phyloP scores from a whole-genome alignment of 2,888 invertebrate genomes.

The Monochamus alternatus region DNA sequence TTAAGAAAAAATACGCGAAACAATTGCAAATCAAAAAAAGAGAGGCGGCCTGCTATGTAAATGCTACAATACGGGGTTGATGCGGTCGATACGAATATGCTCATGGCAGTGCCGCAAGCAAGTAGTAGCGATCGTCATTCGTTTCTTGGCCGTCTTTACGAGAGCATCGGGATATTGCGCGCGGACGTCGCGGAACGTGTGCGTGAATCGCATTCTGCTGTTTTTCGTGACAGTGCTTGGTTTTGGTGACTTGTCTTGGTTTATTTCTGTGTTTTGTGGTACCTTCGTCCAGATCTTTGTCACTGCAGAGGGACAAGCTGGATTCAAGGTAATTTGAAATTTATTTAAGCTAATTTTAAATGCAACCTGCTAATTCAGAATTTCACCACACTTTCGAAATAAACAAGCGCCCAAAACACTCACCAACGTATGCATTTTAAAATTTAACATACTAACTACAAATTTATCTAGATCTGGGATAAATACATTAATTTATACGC shows the following conservation, averaged over 20 bases:
- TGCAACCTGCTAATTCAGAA: too few relatives aligned
- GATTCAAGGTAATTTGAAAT: constrained; percentile 11
- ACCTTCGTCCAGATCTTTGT: background rate
- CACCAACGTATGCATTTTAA: too few relatives aligned
- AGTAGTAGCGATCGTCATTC: constrained; percentile 60
- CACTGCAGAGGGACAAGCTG: background rate
- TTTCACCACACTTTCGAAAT: too few relatives aligned
- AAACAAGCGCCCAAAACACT: too few relatives aligned
- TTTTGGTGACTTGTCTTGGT: constrained; percentile 23
- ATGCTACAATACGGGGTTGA: constrained; percentile 62
- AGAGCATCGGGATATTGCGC: constrained; percentile 42
- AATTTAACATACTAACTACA: too few relatives aligned
- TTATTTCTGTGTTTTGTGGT: constrained; percentile 29
- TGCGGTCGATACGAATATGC: constrained; percentile 64
- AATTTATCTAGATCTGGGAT: too few relatives aligned
- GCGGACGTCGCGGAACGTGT: constrained; percentile 43
- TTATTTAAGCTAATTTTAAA: background rate
- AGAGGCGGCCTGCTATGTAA: constrained; percentile 58
- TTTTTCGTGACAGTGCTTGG: constrained; percentile 24
- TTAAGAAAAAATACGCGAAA: constrained; percentile 45
- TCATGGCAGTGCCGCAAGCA: constrained; percentile 64
- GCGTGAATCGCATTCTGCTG: constrained; percentile 29
- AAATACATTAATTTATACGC: too few relatives aligned
- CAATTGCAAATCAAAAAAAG: constrained; percentile 42
- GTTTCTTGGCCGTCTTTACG: constrained; percentile 57